Conservation (phyloP, 1,140 invertebrate genomes). For the Cyclargus thomasi region DNA sequence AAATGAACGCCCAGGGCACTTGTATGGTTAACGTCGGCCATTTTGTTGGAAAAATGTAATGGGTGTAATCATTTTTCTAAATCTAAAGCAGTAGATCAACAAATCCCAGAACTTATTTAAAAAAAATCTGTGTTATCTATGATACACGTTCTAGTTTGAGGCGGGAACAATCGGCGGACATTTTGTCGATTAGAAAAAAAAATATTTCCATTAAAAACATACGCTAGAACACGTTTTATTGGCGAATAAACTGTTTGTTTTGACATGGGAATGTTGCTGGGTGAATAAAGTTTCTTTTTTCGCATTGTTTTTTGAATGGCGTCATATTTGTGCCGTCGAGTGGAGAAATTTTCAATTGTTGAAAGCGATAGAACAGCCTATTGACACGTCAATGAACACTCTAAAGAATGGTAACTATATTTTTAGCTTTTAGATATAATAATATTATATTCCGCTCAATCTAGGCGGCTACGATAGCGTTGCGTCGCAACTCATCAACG, state of each 20-base stretch:
- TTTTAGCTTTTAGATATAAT: too few relatives aligned
- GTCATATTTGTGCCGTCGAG: background rate
- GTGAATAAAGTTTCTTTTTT: background rate
- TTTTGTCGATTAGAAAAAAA: background rate
- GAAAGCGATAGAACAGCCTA: too few relatives aligned
- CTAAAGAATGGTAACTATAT: too few relatives aligned
- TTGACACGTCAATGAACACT: too few relatives aligned
- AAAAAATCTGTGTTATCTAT: background rate
- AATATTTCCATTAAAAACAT: slow-evolving; percentile 1
- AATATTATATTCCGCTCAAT: too few relatives aligned
- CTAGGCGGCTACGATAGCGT: too few relatives aligned
- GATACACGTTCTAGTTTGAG: background rate
- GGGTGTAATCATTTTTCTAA: background rate
- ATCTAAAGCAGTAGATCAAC: background rate
- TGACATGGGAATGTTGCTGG: background rate
- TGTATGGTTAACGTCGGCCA: too few relatives aligned
- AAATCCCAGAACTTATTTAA: background rate
- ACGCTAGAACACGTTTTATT: background rate
- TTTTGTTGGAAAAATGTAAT: too few relatives aligned
- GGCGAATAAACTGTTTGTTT: background rate
- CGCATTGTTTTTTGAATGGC: background rate
- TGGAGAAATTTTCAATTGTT: too few relatives aligned
- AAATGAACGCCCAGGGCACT: too few relatives aligned
- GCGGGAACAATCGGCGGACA: background rate
- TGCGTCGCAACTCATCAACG: too few relatives aligned